Evolutionary conservation across 2,888 invertebrate genomes (phyloP).

Genomic region (Autographa gamma): DNA sequence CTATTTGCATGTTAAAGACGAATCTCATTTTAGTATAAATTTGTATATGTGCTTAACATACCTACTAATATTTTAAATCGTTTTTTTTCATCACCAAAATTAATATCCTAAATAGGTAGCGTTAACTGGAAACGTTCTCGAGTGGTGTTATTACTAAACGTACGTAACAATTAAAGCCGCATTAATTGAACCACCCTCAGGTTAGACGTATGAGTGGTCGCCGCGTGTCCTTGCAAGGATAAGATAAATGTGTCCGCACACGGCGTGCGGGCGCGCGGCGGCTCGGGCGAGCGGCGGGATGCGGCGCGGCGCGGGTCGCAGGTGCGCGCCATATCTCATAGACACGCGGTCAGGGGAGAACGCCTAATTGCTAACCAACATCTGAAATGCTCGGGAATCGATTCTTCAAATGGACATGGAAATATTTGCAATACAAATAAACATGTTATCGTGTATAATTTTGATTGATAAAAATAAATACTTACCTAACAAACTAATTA

Average conservation of each 20-base stretch:
- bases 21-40: too few relatives aligned
- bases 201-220: constrained; percentile 46
- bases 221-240: constrained; percentile 59
- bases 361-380: constrained; percentile 37
- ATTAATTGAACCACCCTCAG: constrained; percentile 17
- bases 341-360: constrained; percentile 48
- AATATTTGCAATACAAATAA: neutral
- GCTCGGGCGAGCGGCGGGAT: constrained; percentile 29
- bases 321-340: constrained; percentile 63
- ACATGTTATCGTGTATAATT: neutral
- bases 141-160: neutral
- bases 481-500: too few relatives aligned
- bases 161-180: constrained; percentile 8
- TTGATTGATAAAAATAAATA: neutral
- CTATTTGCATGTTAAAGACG: neutral
- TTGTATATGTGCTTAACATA: too few relatives aligned
- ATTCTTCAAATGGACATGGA: constrained; percentile 20
- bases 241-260: constrained; percentile 69
- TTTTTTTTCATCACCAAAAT: too few relatives aligned
- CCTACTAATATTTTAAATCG: too few relatives aligned
- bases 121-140: neutral
- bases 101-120: neutral
- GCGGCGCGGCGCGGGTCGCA: constrained; percentile 58
- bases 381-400: constrained; percentile 35
- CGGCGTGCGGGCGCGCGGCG: constrained; percentile 24